phyloP scores from a whole-genome alignment of 2,113 vertebrate species.

The Coptodon bakossiorum region DNA sequence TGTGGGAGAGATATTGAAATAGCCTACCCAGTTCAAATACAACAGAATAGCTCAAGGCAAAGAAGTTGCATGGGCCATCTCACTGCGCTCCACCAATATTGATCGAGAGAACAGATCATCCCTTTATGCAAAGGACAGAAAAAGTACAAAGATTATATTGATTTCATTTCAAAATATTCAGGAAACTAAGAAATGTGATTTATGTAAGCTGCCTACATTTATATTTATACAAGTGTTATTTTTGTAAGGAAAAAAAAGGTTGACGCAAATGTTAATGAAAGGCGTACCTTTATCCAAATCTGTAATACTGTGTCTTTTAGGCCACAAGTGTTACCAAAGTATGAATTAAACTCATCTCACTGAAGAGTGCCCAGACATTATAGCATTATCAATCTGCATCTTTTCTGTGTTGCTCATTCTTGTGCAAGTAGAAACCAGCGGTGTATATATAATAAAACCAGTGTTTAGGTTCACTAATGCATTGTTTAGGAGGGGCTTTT shows the following conservation, averaged over 20 bases:
- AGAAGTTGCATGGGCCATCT: constrained; percentile 1
- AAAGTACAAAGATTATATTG: constrained; percentile 16
- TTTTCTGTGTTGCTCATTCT: not conserved
- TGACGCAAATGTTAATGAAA: not conserved
- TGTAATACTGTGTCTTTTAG: not conserved
- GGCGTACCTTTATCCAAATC: not conserved
- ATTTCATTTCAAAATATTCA: constrained; percentile 26
- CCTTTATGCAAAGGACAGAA: constrained; percentile 15
- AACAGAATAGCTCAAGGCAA: constrained; percentile 16
- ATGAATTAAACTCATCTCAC: not conserved
- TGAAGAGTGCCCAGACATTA: not conserved
- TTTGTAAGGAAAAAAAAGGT: not conserved
- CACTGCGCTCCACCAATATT: constrained; percentile 17
- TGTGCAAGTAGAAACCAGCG: not conserved
- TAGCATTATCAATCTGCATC: not conserved
- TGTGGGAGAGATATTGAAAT: constrained; percentile 35
- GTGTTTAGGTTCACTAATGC: not conserved
- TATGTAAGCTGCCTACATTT: constrained; percentile 55
- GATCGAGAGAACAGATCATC: constrained; percentile 37
- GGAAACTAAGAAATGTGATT: constrained; percentile 9
- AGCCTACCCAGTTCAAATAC: not conserved
- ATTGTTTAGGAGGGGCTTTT: not conserved
- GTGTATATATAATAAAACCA: not conserved
- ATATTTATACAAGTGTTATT: constrained; percentile 44
- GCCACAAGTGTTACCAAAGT: not conserved